Evolutionary conservation across 92 coral and sea anemone species (phyloP).

Genomic region (Blastomussa wellsi): DNA sequence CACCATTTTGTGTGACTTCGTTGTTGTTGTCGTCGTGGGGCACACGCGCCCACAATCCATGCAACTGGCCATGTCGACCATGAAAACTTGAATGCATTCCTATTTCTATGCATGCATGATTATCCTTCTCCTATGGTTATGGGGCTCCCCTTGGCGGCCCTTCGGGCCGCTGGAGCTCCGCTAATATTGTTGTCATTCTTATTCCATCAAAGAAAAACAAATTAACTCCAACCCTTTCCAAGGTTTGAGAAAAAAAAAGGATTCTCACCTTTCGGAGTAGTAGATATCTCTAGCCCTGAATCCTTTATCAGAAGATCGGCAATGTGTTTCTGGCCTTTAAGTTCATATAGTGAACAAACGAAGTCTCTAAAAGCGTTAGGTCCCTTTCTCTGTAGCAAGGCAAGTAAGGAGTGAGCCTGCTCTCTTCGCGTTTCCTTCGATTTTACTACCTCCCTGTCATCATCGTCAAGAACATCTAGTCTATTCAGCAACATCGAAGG

Average conservation of each 20-base stretch:
- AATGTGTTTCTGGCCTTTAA: constrained; percentile 27
- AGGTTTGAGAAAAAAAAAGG: not conserved
- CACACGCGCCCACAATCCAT: too few species aligned
- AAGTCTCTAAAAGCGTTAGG: constrained; percentile 56
- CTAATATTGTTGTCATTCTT: not conserved
- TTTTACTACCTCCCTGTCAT: constrained; percentile 26
- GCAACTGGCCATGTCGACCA: too few species aligned
- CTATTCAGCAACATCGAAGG: constrained; percentile 47
- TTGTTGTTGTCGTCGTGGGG: too few species aligned
- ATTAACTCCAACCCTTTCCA: not conserved
- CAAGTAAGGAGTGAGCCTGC: constrained; percentile 46
- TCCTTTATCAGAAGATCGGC: constrained; percentile 43
- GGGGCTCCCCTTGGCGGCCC: too few species aligned
- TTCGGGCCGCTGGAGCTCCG: too few species aligned
- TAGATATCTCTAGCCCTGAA: constrained; percentile 18
- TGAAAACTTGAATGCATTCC: too few species aligned
- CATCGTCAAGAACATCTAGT: constrained; percentile 43
- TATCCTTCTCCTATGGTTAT: too few species aligned
- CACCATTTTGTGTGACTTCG: too few species aligned
- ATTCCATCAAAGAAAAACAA: too few species aligned
- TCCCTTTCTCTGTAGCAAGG: constrained; percentile 58
- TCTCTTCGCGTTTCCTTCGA: not conserved
- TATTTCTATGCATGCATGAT: too few species aligned
- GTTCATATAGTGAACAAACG: constrained; percentile 25
- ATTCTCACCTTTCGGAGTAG: constrained; percentile 14